Conservation (phyloP, 53 echinoderm and acorn worm genomes). For the Holothuria scabra region DNA sequence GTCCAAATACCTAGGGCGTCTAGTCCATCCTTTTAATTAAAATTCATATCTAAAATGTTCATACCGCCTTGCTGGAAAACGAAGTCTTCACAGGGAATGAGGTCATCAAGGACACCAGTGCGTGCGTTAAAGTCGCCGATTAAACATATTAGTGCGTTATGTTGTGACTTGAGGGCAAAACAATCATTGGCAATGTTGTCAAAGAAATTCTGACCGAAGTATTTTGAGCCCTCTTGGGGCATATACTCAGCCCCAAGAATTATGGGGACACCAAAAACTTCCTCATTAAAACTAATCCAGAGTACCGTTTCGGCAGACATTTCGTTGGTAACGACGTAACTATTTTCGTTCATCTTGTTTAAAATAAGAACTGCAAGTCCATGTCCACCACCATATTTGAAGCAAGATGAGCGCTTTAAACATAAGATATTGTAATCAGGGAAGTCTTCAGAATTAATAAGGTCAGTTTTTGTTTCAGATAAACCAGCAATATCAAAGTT, state of each 20-base stretch:
- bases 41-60: not conserved
- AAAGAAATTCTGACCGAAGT: not conserved
- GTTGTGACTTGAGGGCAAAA: not conserved
- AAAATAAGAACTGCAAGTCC: too few species aligned
- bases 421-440: too few species aligned
- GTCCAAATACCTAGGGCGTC: not conserved
- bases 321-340: too few species aligned
- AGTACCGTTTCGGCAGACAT: too few species aligned
- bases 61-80: not conserved
- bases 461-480: too few species aligned
- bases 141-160: not conserved
- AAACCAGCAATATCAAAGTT: too few species aligned
- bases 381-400: too few species aligned
- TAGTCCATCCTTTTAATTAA: not conserved
- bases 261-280: too few species aligned
- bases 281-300: too few species aligned
- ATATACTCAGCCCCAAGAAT: not conserved
- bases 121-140: not conserved
- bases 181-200: not conserved
- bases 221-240: not conserved
- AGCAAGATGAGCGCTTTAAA: too few species aligned
- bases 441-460: too few species aligned
- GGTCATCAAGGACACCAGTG: not conserved
- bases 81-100: not conserved
- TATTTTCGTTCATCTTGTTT: too few species aligned